Evolutionary conservation across 2,113 vertebrate species (phyloP), one percentile per base, ranked within the genome.

Genomic region (Megaptera novaeangliae): DNA sequence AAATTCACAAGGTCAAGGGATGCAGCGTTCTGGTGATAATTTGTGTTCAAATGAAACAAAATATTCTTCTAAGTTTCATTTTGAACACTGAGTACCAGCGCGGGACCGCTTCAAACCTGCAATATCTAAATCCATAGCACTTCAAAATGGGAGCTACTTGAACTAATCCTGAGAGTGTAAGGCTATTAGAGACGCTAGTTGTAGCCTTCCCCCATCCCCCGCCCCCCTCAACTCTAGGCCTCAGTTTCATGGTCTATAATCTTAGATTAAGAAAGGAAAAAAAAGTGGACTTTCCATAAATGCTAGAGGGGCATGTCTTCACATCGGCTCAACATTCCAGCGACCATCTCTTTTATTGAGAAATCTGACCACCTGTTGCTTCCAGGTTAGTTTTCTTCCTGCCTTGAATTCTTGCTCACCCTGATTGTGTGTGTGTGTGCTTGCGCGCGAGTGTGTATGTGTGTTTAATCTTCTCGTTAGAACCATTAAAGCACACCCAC

Each of bases 311-410:
- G 1, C 12, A 39, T 3, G 20, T 25, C 64, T 91, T 88, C n/a
- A 25, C 18, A 68, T 31, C 1, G n/a, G n/a, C 44, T 84, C 11
- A 55, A 74, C 21, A 57, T 61, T 93, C 36, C 80, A 57, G 3
- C 0, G 23, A 74, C 12, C 4, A 8, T 31, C 31, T 23, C 18
- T 64, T 93, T 96, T 71, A 93, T 88, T 93, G 14, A 36, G 63
- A 96, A 87, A 77, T 69, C 46, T 78, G 92, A 68, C n/a, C 75
- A 97, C 55, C 23, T 96, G 92, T 97, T 97, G 81, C 46, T 90
- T 82, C 52, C n/a, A 36, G 25, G 8, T 52, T 69, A 82, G 25
- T 94, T 97, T 96, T 81, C 49, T 59, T 80, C 59, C 88, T 91
- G 34, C 36, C 29, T 64, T 44, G 29, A 87, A 83, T 87, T 78